Percentiles rank a stretch among this genome's conserved stretches.
Conservation (phyloP, 2,113 vertebrate genomes). For the Edolisoma coerulescens region DNA sequence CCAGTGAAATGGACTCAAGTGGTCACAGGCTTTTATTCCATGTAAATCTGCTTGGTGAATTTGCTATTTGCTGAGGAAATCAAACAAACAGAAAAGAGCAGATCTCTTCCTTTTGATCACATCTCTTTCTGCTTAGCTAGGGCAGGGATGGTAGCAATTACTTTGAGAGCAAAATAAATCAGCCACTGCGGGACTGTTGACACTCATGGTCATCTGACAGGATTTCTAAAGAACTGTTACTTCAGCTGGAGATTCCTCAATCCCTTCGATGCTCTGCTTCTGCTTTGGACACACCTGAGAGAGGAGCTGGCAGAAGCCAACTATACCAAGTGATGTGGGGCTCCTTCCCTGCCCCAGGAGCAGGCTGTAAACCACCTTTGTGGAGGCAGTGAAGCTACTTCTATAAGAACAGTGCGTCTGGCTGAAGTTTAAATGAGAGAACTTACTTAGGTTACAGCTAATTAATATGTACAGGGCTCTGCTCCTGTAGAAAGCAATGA, state of each 20-base stretch:
- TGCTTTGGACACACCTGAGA: not conserved
- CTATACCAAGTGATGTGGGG: fast-evolving
- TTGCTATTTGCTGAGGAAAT: not conserved
- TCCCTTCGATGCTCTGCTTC: not conserved
- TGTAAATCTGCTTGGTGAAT: not conserved
- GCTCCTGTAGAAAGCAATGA: not conserved
- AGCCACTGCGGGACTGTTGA: not conserved
- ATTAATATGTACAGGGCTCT: not conserved
- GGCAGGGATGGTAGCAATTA: not conserved
- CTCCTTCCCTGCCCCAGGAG: not conserved
- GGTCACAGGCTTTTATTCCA: not conserved
- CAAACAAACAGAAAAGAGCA: not conserved
- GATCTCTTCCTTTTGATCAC: not conserved
- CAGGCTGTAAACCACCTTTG: not conserved
- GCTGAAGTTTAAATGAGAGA: not conserved
- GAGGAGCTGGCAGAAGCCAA: not conserved
- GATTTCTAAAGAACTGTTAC: not conserved
- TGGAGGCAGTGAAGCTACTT: not conserved
- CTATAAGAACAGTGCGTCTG: not conserved
- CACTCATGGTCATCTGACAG: not conserved
- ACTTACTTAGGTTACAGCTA: not conserved
- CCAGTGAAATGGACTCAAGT: not conserved
- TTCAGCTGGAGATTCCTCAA: not conserved
- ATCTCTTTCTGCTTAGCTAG: not conserved
- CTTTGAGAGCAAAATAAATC: not conserved